Base-by-base conservation (phyloP, 2,888 invertebrate genomes). In the Lycaena phlaeas region DNA sequence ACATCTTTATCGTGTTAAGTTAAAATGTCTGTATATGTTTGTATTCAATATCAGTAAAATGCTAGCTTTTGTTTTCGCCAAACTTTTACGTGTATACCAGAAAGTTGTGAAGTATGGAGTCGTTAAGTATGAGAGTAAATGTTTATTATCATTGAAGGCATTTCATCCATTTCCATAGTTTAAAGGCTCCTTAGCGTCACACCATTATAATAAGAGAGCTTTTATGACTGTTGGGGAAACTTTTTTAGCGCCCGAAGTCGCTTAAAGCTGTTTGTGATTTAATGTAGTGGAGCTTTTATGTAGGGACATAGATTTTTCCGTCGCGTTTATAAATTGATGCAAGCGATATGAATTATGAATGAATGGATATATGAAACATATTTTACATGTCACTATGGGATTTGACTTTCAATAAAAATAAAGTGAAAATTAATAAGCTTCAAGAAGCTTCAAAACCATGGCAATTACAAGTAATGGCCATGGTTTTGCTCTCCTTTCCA, bases 201-300 rank as follows among this genome's bases (percentile, higher is more conserved):
- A 51, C 59, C 61, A 60, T 65, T 60, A 66, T 67, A 59, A 58
- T 60, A 62, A 61, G 60, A 51, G 50, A 50, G 57, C 56, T 59
- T 64, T 68, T 62, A 64, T 56, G 56, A 50, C 45, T 47, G 52
- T 52, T 38, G 40, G 45, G 6, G 22, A 51, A 65, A 68, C 57
- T 67, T 68, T 66, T 66, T 58, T 57, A 53, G 55, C 52, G 55
- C 46, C 22, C 22, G 6, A 42, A 49, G 17, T 34, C 34, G 22
- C 11, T 30, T 15, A n/a, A n/a, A 30, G 28, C 14, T 10, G 34
- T 18, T 34, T 34, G n/a, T 12, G 18, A 12, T 18, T 34, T 22
- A 34, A 34, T 34, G 12, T 11, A 22, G 12, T 9, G 9, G 28
- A 2, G 22, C 22, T 2, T 22, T 22, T 22, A 22, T 22, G 22